Evolutionary conservation across 2,888 invertebrate genomes (phyloP).

Genomic region (Tenthredo livida): DNA sequence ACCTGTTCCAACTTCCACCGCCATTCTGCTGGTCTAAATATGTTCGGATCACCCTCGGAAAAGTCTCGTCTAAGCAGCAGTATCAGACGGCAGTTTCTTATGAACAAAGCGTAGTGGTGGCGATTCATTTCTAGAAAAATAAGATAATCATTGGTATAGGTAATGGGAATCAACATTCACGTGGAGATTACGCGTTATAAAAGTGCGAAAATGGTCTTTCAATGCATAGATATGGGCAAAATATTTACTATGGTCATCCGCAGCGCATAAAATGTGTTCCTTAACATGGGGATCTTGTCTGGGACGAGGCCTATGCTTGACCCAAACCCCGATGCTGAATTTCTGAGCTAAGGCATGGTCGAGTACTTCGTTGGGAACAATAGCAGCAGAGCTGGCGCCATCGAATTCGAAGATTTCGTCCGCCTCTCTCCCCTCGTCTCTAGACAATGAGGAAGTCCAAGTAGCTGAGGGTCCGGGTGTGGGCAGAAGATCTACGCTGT

Average conservation of each 20-base stretch:
- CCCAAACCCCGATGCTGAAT: constrained; percentile 96
- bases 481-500: constrained; percentile 92
- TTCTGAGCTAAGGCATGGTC: constrained; percentile 89
- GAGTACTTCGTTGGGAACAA: constrained; percentile 88
- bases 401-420: constrained; percentile 98
- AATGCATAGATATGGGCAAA: background rate
- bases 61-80: constrained; percentile 94
- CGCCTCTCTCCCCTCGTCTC: constrained; percentile 85
- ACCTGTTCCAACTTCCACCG: constrained; percentile 97
- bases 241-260: constrained; percentile 96
- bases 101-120: constrained; percentile 98
- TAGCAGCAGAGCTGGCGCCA: constrained; percentile 92
- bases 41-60: constrained; percentile 94
- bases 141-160: constrained; percentile 2
- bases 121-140: constrained; percentile 94
- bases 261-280: constrained; percentile 97
- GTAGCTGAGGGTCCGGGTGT: constrained; percentile 82
- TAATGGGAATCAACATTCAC: background rate
- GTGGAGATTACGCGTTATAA: background rate
- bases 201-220: background rate
- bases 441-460: constrained; percentile 82
- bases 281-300: constrained; percentile 94
- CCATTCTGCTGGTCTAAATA: constrained; percentile 99
- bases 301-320: constrained; percentile 92
- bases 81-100: constrained; percentile 97